Base-by-base conservation (phyloP, 2,888 invertebrate species). In the Zygothrica quintamaculata region DNA sequence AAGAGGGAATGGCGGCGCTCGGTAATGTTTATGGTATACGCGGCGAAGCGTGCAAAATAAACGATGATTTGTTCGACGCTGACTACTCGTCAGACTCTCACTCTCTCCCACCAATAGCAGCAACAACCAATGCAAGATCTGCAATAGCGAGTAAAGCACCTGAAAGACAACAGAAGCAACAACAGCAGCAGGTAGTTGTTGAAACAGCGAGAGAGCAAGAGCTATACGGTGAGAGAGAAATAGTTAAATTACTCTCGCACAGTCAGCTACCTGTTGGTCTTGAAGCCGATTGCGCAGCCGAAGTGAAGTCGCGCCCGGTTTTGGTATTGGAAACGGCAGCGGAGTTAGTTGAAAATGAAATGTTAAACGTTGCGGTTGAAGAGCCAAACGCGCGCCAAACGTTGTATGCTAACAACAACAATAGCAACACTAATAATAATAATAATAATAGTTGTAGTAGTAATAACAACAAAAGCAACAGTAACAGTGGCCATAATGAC, bases 261-360 rank as follows among this genome's bases (percentile, higher is more conserved):
- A 47, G 58, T 43, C 60, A 40, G 12, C 61, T 77, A 86, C 84
- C 84, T 76, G 78, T 59, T 68, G 74, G 51, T 60, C 47, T 34
- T 11, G 37, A 67, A 77, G 82, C 60, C 65, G 76, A 69, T 64
- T 69, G 82, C 81, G 87, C 84, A 84, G 75, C 69, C 75, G 59
- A 79, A 74, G 67, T 66, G 61, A 68, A 67, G 65, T 77, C 75
- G 71, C 51, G 42, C 50, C 72, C 71, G 53, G 13, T 37, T 31
- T 57, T 47, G 42, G 34, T 12, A 43, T 48, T 51, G 52, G 37
- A 40, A 37, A 22, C 56, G 53, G 36, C 66, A 50, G 52, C 66
- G 76, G 72, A 74, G 70, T 81, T 78, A 88, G 88, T 89, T 77
- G 85, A 85, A 87, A 87, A 88, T 88, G 88, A 89, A 86, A 88